Evolutionary conservation across 64 coral and sea anemone genomes (phyloP).

Genomic region (Pocillopora verrucosa): DNA sequence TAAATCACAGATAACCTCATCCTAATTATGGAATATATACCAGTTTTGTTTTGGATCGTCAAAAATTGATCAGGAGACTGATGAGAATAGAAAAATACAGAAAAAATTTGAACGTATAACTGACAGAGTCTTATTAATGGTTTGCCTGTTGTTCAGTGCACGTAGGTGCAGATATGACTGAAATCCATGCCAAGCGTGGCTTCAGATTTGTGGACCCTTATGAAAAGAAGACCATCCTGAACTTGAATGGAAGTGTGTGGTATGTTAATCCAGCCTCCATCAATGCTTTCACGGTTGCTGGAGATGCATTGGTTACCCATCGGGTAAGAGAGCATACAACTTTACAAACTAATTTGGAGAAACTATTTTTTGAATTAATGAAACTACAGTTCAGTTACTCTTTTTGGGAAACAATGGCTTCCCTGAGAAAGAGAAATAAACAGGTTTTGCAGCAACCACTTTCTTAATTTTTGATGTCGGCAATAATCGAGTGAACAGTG

Average conservation of each 20-base stretch:
- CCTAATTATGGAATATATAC: too few species aligned
- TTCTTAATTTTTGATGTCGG: too few species aligned
- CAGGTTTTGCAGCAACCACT: too few species aligned
- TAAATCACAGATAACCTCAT: too few species aligned
- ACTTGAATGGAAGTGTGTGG: conserved; percentile 82
- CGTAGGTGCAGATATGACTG: conserved; percentile 71
- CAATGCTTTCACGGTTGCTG: conserved; percentile 58
- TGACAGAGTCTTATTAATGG: background rate
- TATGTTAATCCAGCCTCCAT: conserved; percentile 74
- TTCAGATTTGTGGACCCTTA: conserved; percentile 94
- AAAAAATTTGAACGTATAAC: background rate
- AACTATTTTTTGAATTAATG: background rate
- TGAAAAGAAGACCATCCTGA: conserved; percentile 77
- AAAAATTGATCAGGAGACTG: too few species aligned
- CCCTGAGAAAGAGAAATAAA: too few species aligned
- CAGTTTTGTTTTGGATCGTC: too few species aligned
- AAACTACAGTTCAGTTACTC: too few species aligned
- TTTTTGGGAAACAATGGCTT: too few species aligned
- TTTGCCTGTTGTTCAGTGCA: conserved; percentile 63
- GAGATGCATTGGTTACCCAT: conserved; percentile 70
- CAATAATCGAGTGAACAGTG: too few species aligned
- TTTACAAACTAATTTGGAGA: background rate
- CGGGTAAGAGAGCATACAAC: conserved; percentile 49
- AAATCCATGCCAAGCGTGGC: conserved; percentile 72
- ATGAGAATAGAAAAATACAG: too few species aligned